phyloP scores from a whole-genome alignment of 2,113 vertebrate species.

The Telmatochromis sp. region DNA sequence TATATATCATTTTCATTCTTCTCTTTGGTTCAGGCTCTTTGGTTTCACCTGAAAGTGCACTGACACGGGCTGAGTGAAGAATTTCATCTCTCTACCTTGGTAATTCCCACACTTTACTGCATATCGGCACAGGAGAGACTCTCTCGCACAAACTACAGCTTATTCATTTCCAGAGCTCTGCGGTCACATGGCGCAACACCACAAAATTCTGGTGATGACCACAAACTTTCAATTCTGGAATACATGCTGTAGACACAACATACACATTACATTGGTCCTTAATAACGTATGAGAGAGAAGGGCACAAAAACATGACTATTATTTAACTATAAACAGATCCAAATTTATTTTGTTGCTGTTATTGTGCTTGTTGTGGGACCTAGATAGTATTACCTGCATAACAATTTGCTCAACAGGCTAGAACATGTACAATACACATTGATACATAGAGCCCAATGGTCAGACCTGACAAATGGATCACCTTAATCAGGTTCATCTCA shows the following conservation, averaged over 20 bases:
- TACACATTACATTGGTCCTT: background rate
- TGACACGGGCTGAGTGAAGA: background rate
- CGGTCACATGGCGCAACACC: background rate
- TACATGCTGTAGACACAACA: background rate
- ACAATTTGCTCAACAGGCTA: background rate
- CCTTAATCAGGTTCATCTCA: background rate
- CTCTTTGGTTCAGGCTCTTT: conserved; percentile 19
- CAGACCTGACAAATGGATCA: background rate
- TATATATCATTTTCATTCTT: conserved; percentile 29
- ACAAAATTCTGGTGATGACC: background rate
- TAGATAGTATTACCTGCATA: background rate
- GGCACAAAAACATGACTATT: background rate
- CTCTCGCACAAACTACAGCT: background rate
- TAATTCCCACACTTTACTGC: conserved; percentile 23
- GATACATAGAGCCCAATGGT: background rate
- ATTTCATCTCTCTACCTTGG: conserved; percentile 20
- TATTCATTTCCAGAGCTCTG: background rate
- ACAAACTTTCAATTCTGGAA: conserved; percentile 8
- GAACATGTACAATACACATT: background rate
- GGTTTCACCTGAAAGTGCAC: conserved; percentile 31
- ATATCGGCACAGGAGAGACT: background rate
- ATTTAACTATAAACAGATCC: background rate
- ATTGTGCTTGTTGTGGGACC: background rate
- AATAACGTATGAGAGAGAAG: background rate
- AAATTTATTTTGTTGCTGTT: background rate